phyloP scores from a whole-genome alignment of 92 coral and sea anemone species.

The Epizoanthus ramosus region DNA sequence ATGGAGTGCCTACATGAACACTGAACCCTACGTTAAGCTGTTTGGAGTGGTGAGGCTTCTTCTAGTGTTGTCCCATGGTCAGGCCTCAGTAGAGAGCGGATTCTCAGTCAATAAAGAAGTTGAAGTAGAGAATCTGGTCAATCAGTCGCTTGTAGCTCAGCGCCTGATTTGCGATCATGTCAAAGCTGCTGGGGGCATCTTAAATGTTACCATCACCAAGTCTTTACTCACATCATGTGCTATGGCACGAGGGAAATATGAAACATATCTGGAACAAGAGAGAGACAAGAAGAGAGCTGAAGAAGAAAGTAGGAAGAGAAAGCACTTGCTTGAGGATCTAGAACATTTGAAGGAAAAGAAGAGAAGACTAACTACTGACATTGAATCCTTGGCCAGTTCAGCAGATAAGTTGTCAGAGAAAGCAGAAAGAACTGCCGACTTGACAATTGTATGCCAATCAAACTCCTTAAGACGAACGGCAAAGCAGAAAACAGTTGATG shows the following conservation, averaged over 20 bases:
- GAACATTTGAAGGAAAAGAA: conserved; percentile 48
- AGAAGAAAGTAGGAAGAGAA: conserved; percentile 31
- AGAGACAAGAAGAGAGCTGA: conserved; percentile 54
- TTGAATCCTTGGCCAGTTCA: conserved; percentile 38
- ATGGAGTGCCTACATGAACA: conserved; percentile 48
- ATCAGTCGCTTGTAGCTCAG: conserved; percentile 51
- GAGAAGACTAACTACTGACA: conserved; percentile 38
- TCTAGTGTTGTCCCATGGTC: conserved; percentile 58
- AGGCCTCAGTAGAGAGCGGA: conserved; percentile 57
- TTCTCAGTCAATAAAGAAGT: conserved; percentile 61
- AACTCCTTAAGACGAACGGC: no score
- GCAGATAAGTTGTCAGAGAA: conserved; percentile 49
- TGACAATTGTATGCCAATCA: no score
- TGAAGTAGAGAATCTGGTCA: conserved; percentile 57
- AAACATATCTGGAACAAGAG: conserved; percentile 52
- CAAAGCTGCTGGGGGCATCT: conserved; percentile 55
- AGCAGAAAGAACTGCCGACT: no score
- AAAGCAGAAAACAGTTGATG: no score
- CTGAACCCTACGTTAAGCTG: conserved; percentile 37
- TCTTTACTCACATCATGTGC: conserved; percentile 51
- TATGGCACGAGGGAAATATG: conserved; percentile 50
- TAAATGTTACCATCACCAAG: conserved; percentile 49
- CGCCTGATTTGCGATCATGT: conserved; percentile 57
- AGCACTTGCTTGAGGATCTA: conserved; percentile 39
- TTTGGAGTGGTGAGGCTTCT: conserved; percentile 50